These are phyloP conservation scores for Trichonephila inaurata DNA, from an alignment of 1,140 invertebrate genomes.

Conservation along the genomic window DNA sequence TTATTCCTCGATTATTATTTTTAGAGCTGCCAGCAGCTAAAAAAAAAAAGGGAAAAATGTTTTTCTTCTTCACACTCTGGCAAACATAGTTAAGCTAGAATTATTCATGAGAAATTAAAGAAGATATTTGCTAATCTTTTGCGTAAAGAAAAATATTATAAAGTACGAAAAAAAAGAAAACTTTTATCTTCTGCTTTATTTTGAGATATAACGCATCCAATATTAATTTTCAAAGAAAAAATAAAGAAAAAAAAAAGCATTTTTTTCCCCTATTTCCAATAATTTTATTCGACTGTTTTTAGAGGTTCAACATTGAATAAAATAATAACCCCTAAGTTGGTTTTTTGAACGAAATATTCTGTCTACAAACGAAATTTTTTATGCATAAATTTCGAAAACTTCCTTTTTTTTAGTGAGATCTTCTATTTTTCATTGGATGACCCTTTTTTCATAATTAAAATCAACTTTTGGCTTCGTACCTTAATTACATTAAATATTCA, in stretches of 20 bases:
- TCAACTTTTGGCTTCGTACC: conserved; percentile 1
- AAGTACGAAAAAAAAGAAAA: neutral
- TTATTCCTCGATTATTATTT: conserved; percentile 40
- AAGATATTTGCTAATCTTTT: conserved; percentile 36
- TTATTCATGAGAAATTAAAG: conserved; percentile 64
- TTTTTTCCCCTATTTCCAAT: neutral
- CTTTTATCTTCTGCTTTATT: neutral
- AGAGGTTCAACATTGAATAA: neutral
- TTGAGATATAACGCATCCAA: neutral
- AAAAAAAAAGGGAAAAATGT: neutral
- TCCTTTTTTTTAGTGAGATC: neutral
- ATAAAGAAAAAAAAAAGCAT: neutral
- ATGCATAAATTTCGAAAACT: neutral
- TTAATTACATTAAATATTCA: conserved; percentile 61
- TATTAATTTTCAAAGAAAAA: conserved; percentile 8
- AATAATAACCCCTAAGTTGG: conserved; percentile 9
- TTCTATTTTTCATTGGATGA: neutral
- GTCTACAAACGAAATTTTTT: neutral
- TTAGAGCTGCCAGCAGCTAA: neutral
- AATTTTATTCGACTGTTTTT: neutral
- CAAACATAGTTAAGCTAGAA: conserved; percentile 50
- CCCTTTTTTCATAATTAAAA: conserved; percentile 3
- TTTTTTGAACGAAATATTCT: neutral
- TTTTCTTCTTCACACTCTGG: conserved; percentile 15
- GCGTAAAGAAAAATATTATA: conserved; percentile 30